Evolutionary conservation across 2,797 vertebrate genomes (phyloP), one percentile per base, ranked within the genome.

Genomic region (Neomorphus geoffroyi): DNA sequence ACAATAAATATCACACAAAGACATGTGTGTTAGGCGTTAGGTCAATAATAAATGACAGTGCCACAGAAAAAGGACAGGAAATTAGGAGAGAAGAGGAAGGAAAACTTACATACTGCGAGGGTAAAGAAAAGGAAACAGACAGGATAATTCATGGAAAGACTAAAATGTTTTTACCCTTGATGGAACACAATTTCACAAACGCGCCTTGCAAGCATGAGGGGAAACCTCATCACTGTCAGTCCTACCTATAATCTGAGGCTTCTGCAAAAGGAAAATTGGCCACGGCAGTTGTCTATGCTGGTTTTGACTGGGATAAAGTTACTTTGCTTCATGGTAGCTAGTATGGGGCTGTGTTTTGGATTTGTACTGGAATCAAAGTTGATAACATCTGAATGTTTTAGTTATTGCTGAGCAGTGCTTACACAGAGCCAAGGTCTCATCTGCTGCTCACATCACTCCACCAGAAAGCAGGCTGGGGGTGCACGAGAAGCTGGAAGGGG

Each of bases 101-200:
- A 94, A 95, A 86, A 71, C 65, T 79, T 86, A n/a, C 30, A 67
- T 33, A 72, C 23, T 66, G 13, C 56, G 35, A 77, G 65, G 21
- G 43, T 73, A 75, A 79, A 94, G 61, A 61, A 92, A 85, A 92
- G 86, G 94, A 94, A 96, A n/a, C 30, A 80, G 82, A 71, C 35
- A 73, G 78, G 69, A 73, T 88, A 92, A 95, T 60, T 92, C 45
- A 87, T 58, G 87, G 94, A 64, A 95, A 90, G 57, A 39, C 30
- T n/a, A 65, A 88, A 93, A 37, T 35, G 66, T 41, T 94, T 93
- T 74, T 28, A 73, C 56, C 51, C 48, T 54, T 70, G 39, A 43
- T 80, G 53, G 56, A 88, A 91, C 62, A 92, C 43, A 79, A 33
- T 60, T 24, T 72, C 80, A 79, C 23, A 93, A 91, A 90, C 6